Evolutionary conservation across 1,140 invertebrate genomes (phyloP).

Genomic region (Drosophila aff.): DNA sequence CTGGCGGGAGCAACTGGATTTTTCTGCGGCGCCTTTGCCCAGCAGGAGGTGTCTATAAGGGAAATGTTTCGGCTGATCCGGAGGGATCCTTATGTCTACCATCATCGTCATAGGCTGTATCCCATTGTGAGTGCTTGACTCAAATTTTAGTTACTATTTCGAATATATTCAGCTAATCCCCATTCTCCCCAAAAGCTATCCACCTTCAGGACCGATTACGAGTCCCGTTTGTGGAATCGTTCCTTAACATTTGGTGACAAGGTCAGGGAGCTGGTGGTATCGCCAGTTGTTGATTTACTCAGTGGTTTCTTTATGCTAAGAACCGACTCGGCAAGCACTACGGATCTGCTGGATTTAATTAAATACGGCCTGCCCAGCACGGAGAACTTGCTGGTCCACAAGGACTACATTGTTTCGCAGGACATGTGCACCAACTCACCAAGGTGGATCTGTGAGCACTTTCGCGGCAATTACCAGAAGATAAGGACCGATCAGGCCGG

Average conservation of each 20-base stretch:
- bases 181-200: constrained; percentile 35
- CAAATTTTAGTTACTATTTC: not conserved
- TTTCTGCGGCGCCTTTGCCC: constrained; percentile 60
- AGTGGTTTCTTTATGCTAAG: constrained; percentile 31
- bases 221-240: constrained; percentile 56
- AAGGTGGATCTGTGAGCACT: constrained; percentile 66
- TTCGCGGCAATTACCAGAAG: constrained; percentile 43
- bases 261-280: constrained; percentile 40
- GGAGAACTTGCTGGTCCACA: constrained; percentile 60
- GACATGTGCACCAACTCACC: constrained; percentile 50
- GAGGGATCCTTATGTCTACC: constrained; percentile 59
- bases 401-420: constrained; percentile 67
- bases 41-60: constrained; percentile 56
- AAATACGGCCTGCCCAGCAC: constrained; percentile 65
- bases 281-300: constrained; percentile 40
- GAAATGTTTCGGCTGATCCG: constrained; percentile 47
- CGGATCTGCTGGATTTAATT: constrained; percentile 53
- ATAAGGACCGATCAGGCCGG: constrained; percentile 15
- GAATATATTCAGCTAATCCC: not conserved
- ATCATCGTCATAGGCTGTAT: constrained; percentile 61
- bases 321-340: constrained; percentile 1
- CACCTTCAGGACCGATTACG: constrained; percentile 61
- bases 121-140: constrained; percentile 46
- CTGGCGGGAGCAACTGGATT: constrained; percentile 58
- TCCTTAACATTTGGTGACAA: constrained; percentile 30